phyloP scores from a whole-genome alignment of 2,113 vertebrate species.

The Bos javanicus region DNA sequence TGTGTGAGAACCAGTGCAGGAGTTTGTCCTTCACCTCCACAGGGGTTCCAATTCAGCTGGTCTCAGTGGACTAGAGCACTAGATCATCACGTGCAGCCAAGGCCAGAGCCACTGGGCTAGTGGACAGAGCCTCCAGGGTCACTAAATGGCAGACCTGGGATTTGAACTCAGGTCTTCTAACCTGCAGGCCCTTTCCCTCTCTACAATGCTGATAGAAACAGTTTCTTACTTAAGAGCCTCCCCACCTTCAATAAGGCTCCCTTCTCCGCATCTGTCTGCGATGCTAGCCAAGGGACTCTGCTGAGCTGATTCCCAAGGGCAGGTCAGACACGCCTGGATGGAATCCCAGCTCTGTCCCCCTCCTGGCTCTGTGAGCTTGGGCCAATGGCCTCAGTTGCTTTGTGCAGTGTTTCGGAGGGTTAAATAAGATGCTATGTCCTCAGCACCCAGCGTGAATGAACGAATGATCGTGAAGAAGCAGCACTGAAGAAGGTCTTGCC shows the following conservation, averaged over 20 bases:
- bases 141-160: not conserved
- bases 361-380: not conserved
- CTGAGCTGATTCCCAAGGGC: not conserved
- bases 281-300: not conserved
- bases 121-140: not conserved
- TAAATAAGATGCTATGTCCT: not conserved
- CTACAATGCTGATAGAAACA: not conserved
- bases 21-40: too few relatives aligned
- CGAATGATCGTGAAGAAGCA: not conserved
- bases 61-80: not conserved
- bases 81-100: not conserved
- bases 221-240: not conserved
- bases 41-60: not conserved
- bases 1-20: too few relatives aligned
- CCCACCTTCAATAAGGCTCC: accelerated
- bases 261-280: not conserved
- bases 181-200: not conserved
- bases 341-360: not conserved
- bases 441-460: not conserved
- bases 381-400: not conserved
- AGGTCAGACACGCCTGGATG: not conserved
- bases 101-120: not conserved
- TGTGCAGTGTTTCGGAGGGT: not conserved
- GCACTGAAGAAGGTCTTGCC: not conserved
- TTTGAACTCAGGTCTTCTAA: not conserved